These are phyloP conservation scores for Drosophila tripunctata DNA, from an alignment of 2,888 invertebrate species.

Conservation along the genomic window DNA sequence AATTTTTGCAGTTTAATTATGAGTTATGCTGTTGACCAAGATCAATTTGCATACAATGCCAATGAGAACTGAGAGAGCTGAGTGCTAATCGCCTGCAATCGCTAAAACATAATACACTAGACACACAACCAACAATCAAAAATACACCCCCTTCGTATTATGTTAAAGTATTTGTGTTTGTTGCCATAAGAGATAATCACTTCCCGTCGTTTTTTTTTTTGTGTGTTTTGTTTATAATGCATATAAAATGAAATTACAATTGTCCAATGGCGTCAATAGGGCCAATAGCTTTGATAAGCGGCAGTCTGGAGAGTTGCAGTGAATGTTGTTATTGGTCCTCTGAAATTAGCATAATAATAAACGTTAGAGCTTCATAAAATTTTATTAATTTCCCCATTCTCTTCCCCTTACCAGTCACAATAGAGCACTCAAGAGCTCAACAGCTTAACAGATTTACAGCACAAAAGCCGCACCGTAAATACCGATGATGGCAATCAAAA, in stretches of 20 bases:
- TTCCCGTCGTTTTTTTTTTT: constrained; percentile 1
- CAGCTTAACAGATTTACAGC: constrained; percentile 74
- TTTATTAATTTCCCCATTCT: constrained; percentile 61
- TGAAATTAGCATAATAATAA: constrained; percentile 76
- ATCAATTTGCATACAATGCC: constrained; percentile 12
- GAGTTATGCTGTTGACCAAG: constrained; percentile 8
- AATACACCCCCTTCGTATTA: background rate
- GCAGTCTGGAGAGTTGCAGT: constrained; percentile 44
- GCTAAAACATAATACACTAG: constrained; percentile 30
- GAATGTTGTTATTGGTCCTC: too few species aligned
- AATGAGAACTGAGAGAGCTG: background rate
- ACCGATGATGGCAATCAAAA: constrained; percentile 25
- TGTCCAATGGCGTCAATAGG: constrained; percentile 22
- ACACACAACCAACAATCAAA: constrained; percentile 36
- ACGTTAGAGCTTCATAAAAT: constrained; percentile 62
- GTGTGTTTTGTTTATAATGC: constrained; percentile 50
- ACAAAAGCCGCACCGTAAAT: constrained; percentile 58
- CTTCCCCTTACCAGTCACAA: background rate
- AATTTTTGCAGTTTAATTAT: constrained; percentile 50
- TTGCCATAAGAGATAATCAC: constrained; percentile 70
- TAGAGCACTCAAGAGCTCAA: constrained; percentile 65
- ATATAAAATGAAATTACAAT: constrained; percentile 65
- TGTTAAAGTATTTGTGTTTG: constrained; percentile 2
- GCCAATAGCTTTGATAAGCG: constrained; percentile 70
- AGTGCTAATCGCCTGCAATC: constrained; percentile 45